Conservation (phyloP, 2,113 vertebrate species). For the Crotalus horridus region DNA sequence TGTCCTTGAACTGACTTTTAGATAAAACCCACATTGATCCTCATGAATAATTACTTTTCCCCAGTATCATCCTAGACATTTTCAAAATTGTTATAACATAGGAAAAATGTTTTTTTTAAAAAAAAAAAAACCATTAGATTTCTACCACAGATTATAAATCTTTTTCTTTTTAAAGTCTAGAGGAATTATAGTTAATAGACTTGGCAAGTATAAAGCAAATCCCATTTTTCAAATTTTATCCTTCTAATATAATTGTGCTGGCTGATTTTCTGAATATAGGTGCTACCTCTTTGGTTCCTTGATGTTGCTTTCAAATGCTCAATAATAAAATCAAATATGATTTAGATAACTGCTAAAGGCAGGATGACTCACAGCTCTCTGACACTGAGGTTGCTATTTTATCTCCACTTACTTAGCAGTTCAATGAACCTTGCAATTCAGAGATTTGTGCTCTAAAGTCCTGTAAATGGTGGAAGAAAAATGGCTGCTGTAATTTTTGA, state of each 20-base stretch:
- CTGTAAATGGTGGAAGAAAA: not conserved
- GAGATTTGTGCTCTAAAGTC: not conserved
- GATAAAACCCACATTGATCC: not conserved
- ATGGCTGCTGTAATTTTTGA: conserved; percentile 50
- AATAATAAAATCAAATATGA: not conserved
- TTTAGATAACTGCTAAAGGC: not conserved
- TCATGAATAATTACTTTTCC: not conserved
- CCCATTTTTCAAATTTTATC: not conserved
- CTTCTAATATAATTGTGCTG: not conserved
- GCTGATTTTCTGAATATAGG: not conserved
- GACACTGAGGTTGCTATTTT: not conserved
- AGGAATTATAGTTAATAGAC: not conserved
- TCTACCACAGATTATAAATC: not conserved
- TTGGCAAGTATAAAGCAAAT: not conserved
- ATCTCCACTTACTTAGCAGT: not conserved
- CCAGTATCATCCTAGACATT: not conserved
- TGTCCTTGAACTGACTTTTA: not conserved
- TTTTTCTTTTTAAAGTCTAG: not conserved
- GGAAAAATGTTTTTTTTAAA: not conserved
- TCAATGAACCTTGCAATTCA: not conserved
- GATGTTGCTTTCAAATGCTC: not conserved
- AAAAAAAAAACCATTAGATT: not conserved
- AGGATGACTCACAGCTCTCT: not conserved
- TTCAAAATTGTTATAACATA: not conserved
- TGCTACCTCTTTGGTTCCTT: not conserved